Evolutionary conservation across 2,888 invertebrate species (phyloP).

Genomic region (Drosophila stalkeri): DNA sequence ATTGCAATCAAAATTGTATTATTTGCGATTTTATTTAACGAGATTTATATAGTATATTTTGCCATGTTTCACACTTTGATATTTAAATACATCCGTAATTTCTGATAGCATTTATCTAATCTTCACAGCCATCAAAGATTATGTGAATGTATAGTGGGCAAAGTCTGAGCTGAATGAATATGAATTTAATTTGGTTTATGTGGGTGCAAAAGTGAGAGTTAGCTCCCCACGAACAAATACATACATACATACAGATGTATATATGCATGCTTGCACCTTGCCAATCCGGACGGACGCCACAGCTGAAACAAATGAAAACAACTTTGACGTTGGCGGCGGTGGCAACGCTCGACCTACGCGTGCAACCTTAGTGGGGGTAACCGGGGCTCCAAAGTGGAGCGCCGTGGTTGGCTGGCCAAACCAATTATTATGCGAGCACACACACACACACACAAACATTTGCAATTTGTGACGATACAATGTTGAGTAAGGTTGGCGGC

Average conservation of each 20-base stretch:
- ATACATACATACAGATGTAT: background rate
- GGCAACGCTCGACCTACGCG: conserved; percentile 26
- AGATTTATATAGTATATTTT: background rate
- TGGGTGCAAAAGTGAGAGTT: conserved; percentile 58
- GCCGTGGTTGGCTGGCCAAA: conserved; percentile 22
- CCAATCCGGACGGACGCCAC: conserved; percentile 34
- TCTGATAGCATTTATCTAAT: conserved; percentile 4
- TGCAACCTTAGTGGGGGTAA: conserved; percentile 58
- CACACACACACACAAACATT: background rate
- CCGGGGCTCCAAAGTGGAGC: conserved; percentile 47
- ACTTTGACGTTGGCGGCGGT: conserved; percentile 15
- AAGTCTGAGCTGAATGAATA: conserved; percentile 40
- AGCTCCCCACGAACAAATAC: conserved; percentile 20
- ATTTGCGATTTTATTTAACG: background rate
- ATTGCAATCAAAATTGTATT: background rate
- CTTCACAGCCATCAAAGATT: background rate
- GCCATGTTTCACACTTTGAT: background rate
- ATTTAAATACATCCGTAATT: conserved; percentile 1
- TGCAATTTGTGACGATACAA: conserved; percentile 4
- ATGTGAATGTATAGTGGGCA: background rate
- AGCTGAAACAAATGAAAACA: conserved; percentile 24
- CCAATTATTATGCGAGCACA: conserved; percentile 34
- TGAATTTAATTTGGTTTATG: conserved; percentile 46
- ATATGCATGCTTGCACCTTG: conserved; percentile 16
- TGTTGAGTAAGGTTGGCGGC: conserved; percentile 42